These are phyloP conservation scores for Drepana arcuata DNA, from an alignment of 1,140 invertebrate species.

Conservation along the genomic window DNA sequence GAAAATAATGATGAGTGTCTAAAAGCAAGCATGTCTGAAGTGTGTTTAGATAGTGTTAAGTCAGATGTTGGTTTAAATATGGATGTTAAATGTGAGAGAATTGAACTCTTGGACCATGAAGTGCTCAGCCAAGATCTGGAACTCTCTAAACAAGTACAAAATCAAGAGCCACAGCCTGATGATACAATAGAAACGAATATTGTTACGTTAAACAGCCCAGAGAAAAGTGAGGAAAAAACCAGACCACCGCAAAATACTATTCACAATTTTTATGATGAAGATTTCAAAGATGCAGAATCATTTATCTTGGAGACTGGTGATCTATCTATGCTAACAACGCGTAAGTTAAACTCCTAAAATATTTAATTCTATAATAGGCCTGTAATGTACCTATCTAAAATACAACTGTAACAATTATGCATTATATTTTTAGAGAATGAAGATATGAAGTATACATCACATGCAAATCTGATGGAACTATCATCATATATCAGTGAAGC, in stretches of 20 bases:
- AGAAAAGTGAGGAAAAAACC: constrained; percentile 36
- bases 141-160: not conserved
- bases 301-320: constrained; percentile 65
- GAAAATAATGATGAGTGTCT: constrained; percentile 24
- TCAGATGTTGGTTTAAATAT: no score
- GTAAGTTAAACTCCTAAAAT: constrained; percentile 29
- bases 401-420: no score
- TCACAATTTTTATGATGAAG: constrained; percentile 62
- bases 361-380: no score
- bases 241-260: constrained; percentile 32
- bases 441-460: constrained; percentile 49
- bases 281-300: constrained; percentile 69
- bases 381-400: no score
- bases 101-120: no score
- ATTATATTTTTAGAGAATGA: constrained; percentile 44
- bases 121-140: not conserved
- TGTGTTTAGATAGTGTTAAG: constrained; percentile 16
- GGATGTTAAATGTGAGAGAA: constrained; percentile 9
- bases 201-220: constrained; percentile 17
- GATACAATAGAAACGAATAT: no score
- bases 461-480: constrained; percentile 60
- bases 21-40: no score
- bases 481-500: constrained; percentile 65
- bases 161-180: constrained; percentile 14
- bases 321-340: constrained; percentile 39